Conservation (phyloP, 2,888 invertebrate species). For the Xanthorhoe designata region DNA sequence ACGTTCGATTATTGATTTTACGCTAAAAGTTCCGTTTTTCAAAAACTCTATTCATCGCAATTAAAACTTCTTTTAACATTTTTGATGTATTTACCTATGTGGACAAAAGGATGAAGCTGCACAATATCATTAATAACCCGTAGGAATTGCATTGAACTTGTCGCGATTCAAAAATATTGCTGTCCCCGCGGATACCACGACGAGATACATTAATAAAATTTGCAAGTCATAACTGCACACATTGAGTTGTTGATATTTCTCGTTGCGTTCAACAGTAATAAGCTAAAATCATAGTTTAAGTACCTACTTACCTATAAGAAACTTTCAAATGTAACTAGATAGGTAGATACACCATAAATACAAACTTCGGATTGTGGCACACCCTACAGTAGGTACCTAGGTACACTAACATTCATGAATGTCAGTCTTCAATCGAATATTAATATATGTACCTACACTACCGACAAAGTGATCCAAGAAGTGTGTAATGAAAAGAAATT, state of each 20-base stretch:
- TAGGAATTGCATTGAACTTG: slow-evolving; percentile 67
- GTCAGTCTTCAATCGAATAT: not conserved
- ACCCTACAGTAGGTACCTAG: too few relatives aligned
- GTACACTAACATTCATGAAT: not conserved
- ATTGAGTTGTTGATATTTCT: not conserved
- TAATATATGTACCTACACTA: slow-evolving; percentile 1
- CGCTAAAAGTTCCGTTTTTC: slow-evolving; percentile 81
- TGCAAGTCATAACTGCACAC: slow-evolving; percentile 3
- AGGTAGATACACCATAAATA: not conserved
- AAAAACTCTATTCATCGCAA: slow-evolving; percentile 75
- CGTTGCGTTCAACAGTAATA: not conserved
- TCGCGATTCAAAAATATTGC: slow-evolving; percentile 59
- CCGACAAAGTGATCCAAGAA: slow-evolving; percentile 44
- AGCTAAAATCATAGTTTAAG: not conserved
- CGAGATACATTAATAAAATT: slow-evolving; percentile 16
- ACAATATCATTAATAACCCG: slow-evolving; percentile 82
- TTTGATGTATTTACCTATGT: slow-evolving; percentile 68
- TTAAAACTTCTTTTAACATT: slow-evolving; percentile 77
- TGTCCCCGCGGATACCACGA: slow-evolving; percentile 44
- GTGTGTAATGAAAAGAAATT: slow-evolving; percentile 63
- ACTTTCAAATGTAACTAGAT: too few relatives aligned
- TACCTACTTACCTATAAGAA: too few relatives aligned
- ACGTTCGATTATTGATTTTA: slow-evolving; percentile 84
- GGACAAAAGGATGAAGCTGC: slow-evolving; percentile 69
- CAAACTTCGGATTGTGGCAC: too few relatives aligned